These are phyloP conservation scores for Paramisgurnus dabryanus DNA, from an alignment of 2,113 vertebrate genomes.

Conservation along the genomic window DNA sequence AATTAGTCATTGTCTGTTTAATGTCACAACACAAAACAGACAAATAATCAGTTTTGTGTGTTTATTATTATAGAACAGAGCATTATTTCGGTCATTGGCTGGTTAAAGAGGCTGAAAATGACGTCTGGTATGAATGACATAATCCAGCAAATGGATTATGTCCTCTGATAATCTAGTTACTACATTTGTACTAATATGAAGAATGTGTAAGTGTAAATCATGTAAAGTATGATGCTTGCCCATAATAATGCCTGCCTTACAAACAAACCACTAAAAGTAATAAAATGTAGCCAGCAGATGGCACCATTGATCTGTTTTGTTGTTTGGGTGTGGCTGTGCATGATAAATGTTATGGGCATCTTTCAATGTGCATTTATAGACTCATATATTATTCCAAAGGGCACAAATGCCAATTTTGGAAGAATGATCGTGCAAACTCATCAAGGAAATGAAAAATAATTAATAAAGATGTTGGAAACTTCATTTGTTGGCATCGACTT, in stretches of 20 bases:
- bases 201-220: too few species aligned
- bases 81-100: background rate
- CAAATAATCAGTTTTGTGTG: background rate
- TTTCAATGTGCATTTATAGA: background rate
- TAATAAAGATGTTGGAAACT: background rate
- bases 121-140: background rate
- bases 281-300: conserved; percentile 11
- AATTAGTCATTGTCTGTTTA: too few species aligned
- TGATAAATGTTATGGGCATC: background rate
- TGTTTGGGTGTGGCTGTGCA: background rate
- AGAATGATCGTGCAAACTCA: background rate
- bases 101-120: background rate
- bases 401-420: background rate
- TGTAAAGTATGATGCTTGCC: too few species aligned
- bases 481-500: background rate
- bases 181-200: too few species aligned
- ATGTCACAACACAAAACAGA: too few species aligned
- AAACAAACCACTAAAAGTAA: background rate
- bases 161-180: too few species aligned
- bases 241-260: too few species aligned
- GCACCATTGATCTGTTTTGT: background rate
- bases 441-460: background rate
- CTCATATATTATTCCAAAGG: background rate
- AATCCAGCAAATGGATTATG: too few species aligned
- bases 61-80: background rate